A percentile compares a stretch with the other conserved stretches of the same genome.
Conservation (phyloP, 2,113 vertebrate genomes). For the Butorides virescens region DNA sequence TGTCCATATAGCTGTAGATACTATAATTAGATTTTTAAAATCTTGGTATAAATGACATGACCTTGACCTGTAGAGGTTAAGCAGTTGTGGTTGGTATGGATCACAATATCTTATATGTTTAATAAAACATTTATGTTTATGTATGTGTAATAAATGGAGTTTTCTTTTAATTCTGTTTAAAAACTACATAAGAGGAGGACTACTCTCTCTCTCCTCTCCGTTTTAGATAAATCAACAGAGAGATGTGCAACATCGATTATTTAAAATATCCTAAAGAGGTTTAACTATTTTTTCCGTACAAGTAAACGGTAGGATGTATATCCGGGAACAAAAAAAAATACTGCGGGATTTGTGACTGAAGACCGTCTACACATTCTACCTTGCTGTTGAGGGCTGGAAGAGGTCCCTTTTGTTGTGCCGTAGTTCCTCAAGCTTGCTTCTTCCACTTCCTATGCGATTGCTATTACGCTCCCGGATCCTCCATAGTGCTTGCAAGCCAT, state of each 20-base stretch:
- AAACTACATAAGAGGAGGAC: background rate
- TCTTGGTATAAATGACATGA: background rate
- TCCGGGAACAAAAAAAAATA: background rate
- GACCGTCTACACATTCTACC: background rate
- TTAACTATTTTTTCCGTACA: background rate
- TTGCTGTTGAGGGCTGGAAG: background rate
- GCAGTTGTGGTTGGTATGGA: background rate
- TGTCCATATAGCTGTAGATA: background rate
- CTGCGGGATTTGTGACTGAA: background rate
- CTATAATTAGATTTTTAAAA: background rate
- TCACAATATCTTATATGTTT: background rate
- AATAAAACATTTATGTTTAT: background rate
- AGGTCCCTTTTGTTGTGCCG: background rate
- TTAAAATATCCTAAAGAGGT: background rate
- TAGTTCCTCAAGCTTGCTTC: background rate
- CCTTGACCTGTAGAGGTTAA: constrained; percentile 36
- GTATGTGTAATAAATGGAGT: background rate
- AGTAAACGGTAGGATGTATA: background rate
- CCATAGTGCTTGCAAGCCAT: rapidly evolving
- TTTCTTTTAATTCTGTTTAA: background rate
- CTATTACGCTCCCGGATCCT: rapidly evolving
- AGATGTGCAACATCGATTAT: background rate
- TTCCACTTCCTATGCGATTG: background rate
- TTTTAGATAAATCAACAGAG: background rate
- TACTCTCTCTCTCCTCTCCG: background rate